Evolutionary conservation across 1,140 invertebrate species (phyloP), one percentile per base, ranked within the genome.

Genomic region (Leptinotarsa undecemlineata): DNA sequence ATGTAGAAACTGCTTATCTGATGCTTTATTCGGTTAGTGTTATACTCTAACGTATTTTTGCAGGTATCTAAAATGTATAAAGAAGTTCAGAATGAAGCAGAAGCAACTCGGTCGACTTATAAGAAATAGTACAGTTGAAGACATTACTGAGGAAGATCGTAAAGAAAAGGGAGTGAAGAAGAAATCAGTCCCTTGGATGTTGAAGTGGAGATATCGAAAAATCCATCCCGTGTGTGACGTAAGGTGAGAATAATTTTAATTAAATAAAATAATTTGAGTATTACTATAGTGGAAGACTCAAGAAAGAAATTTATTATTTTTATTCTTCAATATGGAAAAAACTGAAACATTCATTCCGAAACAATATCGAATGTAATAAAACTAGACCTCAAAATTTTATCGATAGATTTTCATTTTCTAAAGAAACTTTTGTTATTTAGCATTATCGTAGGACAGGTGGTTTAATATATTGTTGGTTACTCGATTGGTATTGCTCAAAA

Each of bases 191-290:
- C 51, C 51, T 57, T 74, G 74, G 71, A 62, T 80, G 5, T 67
- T 77, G n/a, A 74, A 74, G 20, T 73, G 67, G 73, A 76, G 68
- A 57, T 57, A 60, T 33, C 42, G 69, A 64, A 78, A 77, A 74
- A 77, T 79, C 42, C 76, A 79, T 61, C 79, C 79, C 11, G 26
- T 74, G 4, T 42, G 66, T 42, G 70, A 69, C 23, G 14, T 48
- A 51, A 75, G 73, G 79, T 80, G 48, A 80, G 77, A 42, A 42
- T 42, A 42, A 11, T 11, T 42, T 42, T 2, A 11, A 42, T 42
- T 11, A 3, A 33, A 33, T 33, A 33, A 33, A 33, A 33, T 33
- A 33, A 33, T 33, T 33, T 8, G 8, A 11, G 33, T 33, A 6
- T 8, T 6, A 33, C 26, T 33, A 33, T 8, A 42, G 33, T 42